phyloP scores from a whole-genome alignment of 1,140 invertebrate genomes.

The Aphaenogaster floridana region DNA sequence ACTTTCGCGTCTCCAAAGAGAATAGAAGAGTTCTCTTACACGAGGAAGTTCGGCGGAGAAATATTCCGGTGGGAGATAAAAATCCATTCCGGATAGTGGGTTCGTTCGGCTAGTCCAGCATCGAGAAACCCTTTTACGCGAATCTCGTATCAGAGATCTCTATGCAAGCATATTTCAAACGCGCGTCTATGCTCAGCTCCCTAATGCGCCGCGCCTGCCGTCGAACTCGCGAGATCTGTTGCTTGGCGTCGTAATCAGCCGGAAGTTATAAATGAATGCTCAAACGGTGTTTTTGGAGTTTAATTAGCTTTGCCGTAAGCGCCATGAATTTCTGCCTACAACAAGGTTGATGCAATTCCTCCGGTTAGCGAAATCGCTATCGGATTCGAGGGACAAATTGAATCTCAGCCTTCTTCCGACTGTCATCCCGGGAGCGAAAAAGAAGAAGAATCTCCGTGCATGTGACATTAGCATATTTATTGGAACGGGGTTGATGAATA shows the following conservation, averaged over 20 bases:
- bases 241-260: slow-evolving; percentile 6
- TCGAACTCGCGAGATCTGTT: slow-evolving; percentile 14
- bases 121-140: slow-evolving; percentile 25
- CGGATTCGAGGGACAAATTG: background rate
- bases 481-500: slow-evolving; percentile 21
- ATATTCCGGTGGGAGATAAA: slow-evolving; percentile 58
- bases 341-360: background rate
- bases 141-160: slow-evolving; percentile 34
- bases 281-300: slow-evolving; percentile 26
- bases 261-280: slow-evolving; percentile 34
- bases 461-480: slow-evolving; percentile 25
- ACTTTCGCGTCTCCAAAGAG: slow-evolving; percentile 29
- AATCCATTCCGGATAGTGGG: slow-evolving; percentile 13
- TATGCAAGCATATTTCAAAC: slow-evolving; percentile 18
- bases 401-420: background rate
- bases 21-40: slow-evolving; percentile 10
- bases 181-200: background rate
- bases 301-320: slow-evolving; percentile 7
- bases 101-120: slow-evolving; percentile 3
- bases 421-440: background rate
- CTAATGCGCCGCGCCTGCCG: background rate
- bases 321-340: background rate
- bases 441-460: background rate
- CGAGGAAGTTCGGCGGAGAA: slow-evolving; percentile 33
- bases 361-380: slow-evolving; percentile 8